Conservation (phyloP, 2,797 vertebrate genomes). For the Tolypeutes matacus region DNA sequence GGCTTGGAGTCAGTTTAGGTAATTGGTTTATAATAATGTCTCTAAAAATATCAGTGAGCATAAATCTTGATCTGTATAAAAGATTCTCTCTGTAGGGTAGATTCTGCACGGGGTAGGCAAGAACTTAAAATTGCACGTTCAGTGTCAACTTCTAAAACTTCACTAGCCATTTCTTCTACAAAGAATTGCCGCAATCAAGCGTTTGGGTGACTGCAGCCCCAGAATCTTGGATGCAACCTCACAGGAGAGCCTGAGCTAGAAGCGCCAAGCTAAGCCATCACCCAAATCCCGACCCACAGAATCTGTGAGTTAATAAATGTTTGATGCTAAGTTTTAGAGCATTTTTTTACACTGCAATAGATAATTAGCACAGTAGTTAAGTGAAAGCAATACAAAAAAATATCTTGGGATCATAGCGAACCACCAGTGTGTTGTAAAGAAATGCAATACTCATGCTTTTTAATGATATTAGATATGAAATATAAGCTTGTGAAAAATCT, state of each 20-base stretch:
- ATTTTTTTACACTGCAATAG: fast-evolving
- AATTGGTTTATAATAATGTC: too few species aligned
- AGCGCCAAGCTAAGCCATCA: fast-evolving
- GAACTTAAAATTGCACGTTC: too few species aligned
- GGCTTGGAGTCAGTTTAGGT: not conserved
- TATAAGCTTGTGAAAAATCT: fast-evolving
- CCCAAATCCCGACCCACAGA: not conserved
- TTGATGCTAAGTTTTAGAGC: not conserved
- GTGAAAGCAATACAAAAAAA: not conserved
- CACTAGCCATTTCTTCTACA: not conserved
- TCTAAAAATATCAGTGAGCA: not conserved
- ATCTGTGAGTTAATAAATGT: too few species aligned
- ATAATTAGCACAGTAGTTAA: too few species aligned
- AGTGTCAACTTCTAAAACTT: not conserved
- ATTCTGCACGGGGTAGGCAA: not conserved
- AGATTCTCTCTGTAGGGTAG: not conserved
- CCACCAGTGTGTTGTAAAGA: fast-evolving
- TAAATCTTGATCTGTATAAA: not conserved
- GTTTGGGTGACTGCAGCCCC: too few species aligned
- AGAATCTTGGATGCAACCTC: fast-evolving
- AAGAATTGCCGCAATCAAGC: fast-evolving
- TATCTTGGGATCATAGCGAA: not conserved
- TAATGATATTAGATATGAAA: fast-evolving
- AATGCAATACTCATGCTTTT: not conserved
- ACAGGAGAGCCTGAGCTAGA: not conserved